Evolutionary conservation across 2,888 invertebrate species (phyloP), one percentile per base, ranked within the genome.

Genomic region (Eurytoma californica): DNA sequence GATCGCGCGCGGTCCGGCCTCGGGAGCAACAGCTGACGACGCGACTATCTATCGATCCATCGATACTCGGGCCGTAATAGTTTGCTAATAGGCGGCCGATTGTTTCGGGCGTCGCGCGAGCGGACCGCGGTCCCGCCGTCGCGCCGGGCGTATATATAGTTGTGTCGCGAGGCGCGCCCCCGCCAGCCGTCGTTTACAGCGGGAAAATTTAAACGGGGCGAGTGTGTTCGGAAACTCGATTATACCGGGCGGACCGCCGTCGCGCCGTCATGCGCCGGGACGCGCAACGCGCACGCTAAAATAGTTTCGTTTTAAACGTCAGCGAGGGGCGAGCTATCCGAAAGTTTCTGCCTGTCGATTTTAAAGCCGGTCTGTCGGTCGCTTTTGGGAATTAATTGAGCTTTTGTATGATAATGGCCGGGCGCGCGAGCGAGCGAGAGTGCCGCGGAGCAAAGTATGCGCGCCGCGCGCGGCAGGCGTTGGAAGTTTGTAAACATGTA

Each of bases 51-150:
- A 86, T 86, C 85, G 85, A 84, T 81, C 84, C 83, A 85, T 86
- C 85, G 82, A 67, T 70, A 80, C 84, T 84, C 84, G 85, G 85
- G 85, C 84, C 84, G 86, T 85, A 87, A 87, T 87, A 86, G 86
- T 86, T 86, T 83, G 83, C 86, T 86, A 87, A 88, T 87, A 86
- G 87, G 82, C 77, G 81, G 82, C 77, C 83, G 84, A 86, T 88
- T 87, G 86, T 87, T 24, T 85, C 83, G 83, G 82, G 80, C 83
- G 80, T 9, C 24, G 28, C 18, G 14, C 12, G 49, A 30, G 9
- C 13, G 51, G 18, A 13, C 20, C 5, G 53, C 3, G 5, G 30
- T n/a, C 3, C 0, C 18, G 0, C 39, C 53, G 7, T 5, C 53
- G n/a, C n/a, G n/a, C n/a, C n/a, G n/a, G n/a, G 24, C 24, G 24